Base-by-base conservation (phyloP, 2,797 vertebrate species). In the Cryptoprocta ferox region DNA sequence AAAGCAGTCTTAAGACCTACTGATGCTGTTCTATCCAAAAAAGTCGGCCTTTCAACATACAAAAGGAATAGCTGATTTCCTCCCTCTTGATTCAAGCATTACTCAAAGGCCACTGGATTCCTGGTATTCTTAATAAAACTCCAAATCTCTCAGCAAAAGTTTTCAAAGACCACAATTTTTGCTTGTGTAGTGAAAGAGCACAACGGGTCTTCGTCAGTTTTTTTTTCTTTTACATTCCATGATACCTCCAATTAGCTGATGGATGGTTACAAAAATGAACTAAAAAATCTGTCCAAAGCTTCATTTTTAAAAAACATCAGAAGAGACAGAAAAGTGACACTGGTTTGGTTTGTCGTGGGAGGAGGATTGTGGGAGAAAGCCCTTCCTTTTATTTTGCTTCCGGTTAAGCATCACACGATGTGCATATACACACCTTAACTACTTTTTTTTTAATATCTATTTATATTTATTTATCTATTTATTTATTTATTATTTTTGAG, bases 121-220 rank as follows among this genome's bases (percentile, higher is more conserved):
- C 42, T 94, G 68, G 48, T 87, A 92, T 83, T 95, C 76, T 93
- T 94, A 94, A 95, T 90, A 96, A 96, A 87, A 92, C 81, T 68
- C 76, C 71, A 92, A 94, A 82, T 83, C 37, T 75, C 89, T 89
- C 63, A 78, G 78, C 32, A 97, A 93, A 63, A 86, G 86, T 73
- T 81, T 82, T 82, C 66, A 91, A 76, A 94, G 94, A 91, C 63
- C 87, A 93, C 73, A 93, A 65, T 95, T 97, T 96, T 71, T 91
- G 48, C 61, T 90, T 82, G 48, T 71, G 90, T 50, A 42, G 70
- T 84, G 15, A 96, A 95, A 94, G 1, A 85, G 42, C 90, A 85
- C 56, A 94, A 95, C 4, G 24, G 24, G 35, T 65, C 32, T 53
- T 59, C 48, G 48, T 82, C 53, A 82, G 81, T 73, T 28, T 32